Conservation (phyloP, 2,113 vertebrate genomes). For the Phalacrocorax aristotelis region DNA sequence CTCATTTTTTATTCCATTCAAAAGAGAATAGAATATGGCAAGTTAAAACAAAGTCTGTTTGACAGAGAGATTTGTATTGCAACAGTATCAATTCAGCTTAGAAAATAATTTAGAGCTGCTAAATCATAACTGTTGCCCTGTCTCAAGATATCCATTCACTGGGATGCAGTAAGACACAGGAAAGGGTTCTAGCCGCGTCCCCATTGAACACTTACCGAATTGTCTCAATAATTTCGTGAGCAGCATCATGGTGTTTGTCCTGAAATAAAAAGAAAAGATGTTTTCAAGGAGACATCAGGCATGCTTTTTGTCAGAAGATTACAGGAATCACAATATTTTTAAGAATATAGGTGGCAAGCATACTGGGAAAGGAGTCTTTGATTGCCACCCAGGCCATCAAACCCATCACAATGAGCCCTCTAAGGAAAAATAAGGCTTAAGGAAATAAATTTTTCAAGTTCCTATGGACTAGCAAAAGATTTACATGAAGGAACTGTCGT, state of each 20-base stretch:
- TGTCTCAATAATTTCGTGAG: conserved; percentile 99
- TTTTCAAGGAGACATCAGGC: not conserved
- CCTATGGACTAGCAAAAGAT: not conserved
- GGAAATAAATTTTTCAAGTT: not conserved
- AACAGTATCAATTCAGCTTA: not conserved
- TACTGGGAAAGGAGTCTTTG: not conserved
- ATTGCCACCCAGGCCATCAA: not conserved
- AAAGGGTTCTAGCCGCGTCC: not conserved
- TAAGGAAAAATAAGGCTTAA: not conserved
- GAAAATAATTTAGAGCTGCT: not conserved
- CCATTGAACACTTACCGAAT: conserved; percentile 83
- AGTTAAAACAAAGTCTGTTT: not conserved
- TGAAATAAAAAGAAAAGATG: conserved; percentile 55
- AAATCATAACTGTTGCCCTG: not conserved
- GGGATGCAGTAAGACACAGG: not conserved
- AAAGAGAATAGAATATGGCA: not conserved
- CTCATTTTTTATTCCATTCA: not conserved
- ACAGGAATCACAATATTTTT: not conserved
- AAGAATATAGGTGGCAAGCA: not conserved
- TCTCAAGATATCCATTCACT: not conserved
- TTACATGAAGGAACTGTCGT: not conserved
- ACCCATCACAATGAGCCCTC: not conserved
- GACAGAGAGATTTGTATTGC: not conserved
- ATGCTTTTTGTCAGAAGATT: not conserved
- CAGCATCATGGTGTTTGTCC: conserved; percentile 99